Evolutionary conservation across 2,888 invertebrate genomes (phyloP).

Genomic region (Drosophila kuntzei): DNA sequence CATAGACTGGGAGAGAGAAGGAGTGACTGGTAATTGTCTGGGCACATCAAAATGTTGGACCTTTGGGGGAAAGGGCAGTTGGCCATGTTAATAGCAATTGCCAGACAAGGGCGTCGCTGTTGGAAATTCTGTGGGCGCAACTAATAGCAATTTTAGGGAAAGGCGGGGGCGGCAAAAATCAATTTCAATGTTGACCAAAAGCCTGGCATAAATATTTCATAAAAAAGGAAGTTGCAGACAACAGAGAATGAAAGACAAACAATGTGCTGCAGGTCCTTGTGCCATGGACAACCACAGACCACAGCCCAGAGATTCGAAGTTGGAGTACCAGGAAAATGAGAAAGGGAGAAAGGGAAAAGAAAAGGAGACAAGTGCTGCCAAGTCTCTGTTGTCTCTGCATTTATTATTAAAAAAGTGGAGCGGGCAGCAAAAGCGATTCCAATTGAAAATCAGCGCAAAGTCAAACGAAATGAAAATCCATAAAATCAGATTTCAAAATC

Average conservation of each 20-base stretch:
- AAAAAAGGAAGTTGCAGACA: conserved; percentile 25
- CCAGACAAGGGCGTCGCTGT: conserved; percentile 18
- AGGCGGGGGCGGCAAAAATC: conserved; percentile 57
- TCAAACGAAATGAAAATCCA: conserved; percentile 79
- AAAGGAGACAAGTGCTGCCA: conserved; percentile 14
- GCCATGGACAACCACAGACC: conserved; percentile 26
- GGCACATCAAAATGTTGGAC: conserved; percentile 32
- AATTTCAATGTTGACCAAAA: conserved; percentile 77
- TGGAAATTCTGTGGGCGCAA: conserved; percentile 13
- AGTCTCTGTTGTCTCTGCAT: conserved; percentile 44
- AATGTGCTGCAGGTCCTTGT: conserved; percentile 42
- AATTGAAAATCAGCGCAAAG: conserved; percentile 77
- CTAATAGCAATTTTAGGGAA: conserved; percentile 28
- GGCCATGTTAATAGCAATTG: conserved; percentile 37
- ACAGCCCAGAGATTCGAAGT: conserved; percentile 8
- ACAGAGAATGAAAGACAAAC: conserved; percentile 67
- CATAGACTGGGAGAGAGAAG: neutral
- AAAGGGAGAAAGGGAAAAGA: neutral
- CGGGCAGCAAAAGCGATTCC: conserved; percentile 32
- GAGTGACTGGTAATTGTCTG: conserved; percentile 53
- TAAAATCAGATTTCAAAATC: conserved; percentile 81
- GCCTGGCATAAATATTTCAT: conserved; percentile 65
- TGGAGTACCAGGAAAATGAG: neutral
- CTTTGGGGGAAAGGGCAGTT: conserved; percentile 3
- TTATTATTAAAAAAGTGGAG: conserved; percentile 63